Evolutionary conservation across 2,113 vertebrate species (phyloP).

Genomic region (Ptychochromis oligacanthus): DNA sequence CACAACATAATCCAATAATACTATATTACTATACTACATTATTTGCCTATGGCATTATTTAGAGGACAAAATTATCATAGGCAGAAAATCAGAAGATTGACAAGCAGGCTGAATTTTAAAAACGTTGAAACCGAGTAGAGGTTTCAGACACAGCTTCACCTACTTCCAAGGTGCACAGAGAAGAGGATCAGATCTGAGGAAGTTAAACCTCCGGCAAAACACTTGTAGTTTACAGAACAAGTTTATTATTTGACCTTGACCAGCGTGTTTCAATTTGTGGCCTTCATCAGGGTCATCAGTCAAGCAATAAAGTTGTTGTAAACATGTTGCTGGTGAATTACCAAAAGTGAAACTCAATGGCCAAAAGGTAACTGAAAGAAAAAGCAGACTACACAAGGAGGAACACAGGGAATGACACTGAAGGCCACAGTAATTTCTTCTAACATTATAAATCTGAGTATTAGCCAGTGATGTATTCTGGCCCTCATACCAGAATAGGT

Average conservation of each 20-base stretch:
- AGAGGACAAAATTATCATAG: not conserved
- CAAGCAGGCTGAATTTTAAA: not conserved
- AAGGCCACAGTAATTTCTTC: conserved; percentile 27
- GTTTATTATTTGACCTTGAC: not conserved
- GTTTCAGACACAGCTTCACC: not conserved
- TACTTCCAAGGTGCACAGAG: not conserved
- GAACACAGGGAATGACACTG: not conserved
- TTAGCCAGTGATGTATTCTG: conserved; percentile 46
- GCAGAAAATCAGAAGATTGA: not conserved
- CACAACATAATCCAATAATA: too few species aligned
- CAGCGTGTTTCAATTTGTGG: not conserved
- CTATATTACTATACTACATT: too few species aligned
- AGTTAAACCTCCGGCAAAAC: not conserved
- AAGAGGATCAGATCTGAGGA: not conserved
- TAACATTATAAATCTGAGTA: conserved; percentile 43
- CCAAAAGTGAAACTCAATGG: not conserved
- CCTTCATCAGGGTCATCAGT: not conserved
- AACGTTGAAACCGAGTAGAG: not conserved
- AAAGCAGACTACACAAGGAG: not conserved
- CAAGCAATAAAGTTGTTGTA: not conserved
- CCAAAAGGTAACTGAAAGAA: not conserved
- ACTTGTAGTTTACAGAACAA: not conserved
- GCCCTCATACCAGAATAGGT: conserved; percentile 48
- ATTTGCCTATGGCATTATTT: not conserved
- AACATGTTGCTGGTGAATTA: not conserved